phyloP scores from a whole-genome alignment of 2,888 invertebrate genomes.

The Folsomia candida region DNA sequence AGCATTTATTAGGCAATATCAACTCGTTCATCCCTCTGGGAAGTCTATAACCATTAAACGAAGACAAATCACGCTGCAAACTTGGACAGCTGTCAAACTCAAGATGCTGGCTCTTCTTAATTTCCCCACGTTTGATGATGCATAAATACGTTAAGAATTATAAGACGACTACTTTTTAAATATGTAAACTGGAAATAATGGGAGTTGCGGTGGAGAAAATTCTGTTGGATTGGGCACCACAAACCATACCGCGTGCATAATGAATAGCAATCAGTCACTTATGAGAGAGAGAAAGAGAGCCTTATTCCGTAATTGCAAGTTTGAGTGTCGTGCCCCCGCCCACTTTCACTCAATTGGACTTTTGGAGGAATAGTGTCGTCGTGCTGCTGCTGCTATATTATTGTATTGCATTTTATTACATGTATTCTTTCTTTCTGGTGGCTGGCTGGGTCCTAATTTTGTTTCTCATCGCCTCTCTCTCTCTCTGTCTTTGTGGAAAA shows the following conservation, averaged over 20 bases:
- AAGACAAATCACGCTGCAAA: slow-evolving; percentile 20
- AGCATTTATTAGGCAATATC: slow-evolving; percentile 18
- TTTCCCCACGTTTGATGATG: not conserved
- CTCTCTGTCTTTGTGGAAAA: not conserved
- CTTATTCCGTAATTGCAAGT: not conserved
- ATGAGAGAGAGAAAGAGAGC: too few species aligned
- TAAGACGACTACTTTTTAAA: too few species aligned
- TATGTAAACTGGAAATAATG: too few species aligned
- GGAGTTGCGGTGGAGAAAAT: too few species aligned
- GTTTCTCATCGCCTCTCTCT: too few species aligned
- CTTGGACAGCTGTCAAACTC: slow-evolving; percentile 18
- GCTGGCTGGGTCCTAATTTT: not conserved
- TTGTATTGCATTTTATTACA: not conserved
- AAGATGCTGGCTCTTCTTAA: slow-evolving; percentile 15
- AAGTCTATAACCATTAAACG: slow-evolving; percentile 18
- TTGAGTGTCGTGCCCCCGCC: not conserved
- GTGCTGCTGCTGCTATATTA: not conserved
- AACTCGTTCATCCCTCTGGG: slow-evolving; percentile 3
- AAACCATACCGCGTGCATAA: not conserved
- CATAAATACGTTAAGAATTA: not conserved
- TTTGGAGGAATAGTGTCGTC: not conserved
- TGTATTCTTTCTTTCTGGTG: not conserved
- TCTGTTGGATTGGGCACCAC: too few species aligned
- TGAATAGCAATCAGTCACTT: not conserved
- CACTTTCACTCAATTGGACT: not conserved